These are phyloP conservation scores for Mythimna impura DNA, from an alignment of 2,888 invertebrate genomes.

Conservation along the genomic window DNA sequence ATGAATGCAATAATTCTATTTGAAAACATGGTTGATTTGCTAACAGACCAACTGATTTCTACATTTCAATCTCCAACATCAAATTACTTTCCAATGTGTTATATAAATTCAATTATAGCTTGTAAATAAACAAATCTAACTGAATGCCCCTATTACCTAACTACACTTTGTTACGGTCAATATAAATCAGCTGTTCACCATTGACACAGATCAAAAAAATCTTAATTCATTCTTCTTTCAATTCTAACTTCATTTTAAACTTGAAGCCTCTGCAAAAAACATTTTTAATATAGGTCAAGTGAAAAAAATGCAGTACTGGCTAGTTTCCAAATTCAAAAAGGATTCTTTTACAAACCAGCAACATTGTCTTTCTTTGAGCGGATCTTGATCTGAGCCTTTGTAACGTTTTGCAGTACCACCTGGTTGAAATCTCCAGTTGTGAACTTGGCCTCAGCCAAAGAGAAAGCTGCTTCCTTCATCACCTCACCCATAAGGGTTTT, in stretches of 20 bases:
- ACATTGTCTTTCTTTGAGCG: conserved; percentile 99
- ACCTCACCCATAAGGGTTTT: conserved; percentile 99
- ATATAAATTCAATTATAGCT: background rate
- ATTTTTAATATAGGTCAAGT: conserved; percentile 25
- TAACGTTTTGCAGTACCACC: conserved; percentile 99
- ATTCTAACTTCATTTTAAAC: conserved; percentile 9
- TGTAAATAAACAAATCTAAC: background rate
- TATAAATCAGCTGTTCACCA: conserved; percentile 25
- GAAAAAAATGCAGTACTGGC: background rate
- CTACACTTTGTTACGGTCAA: background rate
- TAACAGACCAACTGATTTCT: background rate
- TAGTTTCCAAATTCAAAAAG: conserved; percentile 31
- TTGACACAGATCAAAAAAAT: conserved; percentile 9
- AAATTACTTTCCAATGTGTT: background rate
- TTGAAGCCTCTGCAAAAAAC: conserved; percentile 27
- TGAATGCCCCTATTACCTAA: background rate
- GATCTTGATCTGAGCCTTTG: conserved; percentile 99
- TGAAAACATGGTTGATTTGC: background rate
- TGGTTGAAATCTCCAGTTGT: conserved; percentile 99
- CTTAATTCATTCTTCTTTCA: background rate
- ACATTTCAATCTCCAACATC: conserved; percentile 2
- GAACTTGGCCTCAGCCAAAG: conserved; percentile 99
- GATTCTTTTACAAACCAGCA: conserved; percentile 92
- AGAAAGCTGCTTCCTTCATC: conserved; percentile 99
- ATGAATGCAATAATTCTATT: background rate